These are phyloP conservation scores for Patagioenas fasciata DNA, from an alignment of 2,113 vertebrate genomes.

Conservation along the genomic window DNA sequence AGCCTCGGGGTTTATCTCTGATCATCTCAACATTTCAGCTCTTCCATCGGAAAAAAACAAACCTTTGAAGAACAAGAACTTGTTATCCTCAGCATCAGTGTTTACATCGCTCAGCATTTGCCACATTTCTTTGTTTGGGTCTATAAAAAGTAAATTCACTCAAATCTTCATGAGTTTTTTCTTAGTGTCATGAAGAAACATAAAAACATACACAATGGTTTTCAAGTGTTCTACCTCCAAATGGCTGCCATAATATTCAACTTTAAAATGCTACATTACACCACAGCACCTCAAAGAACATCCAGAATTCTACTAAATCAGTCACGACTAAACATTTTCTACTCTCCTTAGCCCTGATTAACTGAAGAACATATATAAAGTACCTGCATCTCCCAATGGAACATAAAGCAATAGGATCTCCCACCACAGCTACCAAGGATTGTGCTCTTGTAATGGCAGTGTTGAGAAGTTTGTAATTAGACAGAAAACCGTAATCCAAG, in stretches of 20 bases:
- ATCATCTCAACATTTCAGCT: slow-evolving; percentile 41
- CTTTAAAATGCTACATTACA: background rate
- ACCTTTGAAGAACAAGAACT: slow-evolving; percentile 47
- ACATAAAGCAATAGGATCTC: slow-evolving; percentile 96
- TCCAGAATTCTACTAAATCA: too few species aligned
- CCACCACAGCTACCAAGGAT: slow-evolving; percentile 96
- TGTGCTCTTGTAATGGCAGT: slow-evolving; percentile 98
- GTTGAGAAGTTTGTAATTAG: slow-evolving; percentile 99
- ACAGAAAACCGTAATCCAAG: slow-evolving; percentile 97
- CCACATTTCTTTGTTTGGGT: background rate
- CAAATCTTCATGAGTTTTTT: background rate
- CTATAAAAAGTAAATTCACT: background rate
- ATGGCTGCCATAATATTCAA: background rate
- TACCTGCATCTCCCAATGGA: slow-evolving; percentile 99
- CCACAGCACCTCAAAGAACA: background rate
- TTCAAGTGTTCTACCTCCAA: background rate
- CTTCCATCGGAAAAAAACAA: background rate
- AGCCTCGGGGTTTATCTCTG: slow-evolving; percentile 51
- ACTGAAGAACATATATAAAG: background rate
- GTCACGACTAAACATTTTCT: too few species aligned
- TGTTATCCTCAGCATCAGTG: background rate
- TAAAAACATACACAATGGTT: background rate
- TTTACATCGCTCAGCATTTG: background rate
- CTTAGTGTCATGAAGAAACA: background rate
- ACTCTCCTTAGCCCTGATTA: background rate